Evolutionary conservation across 2,113 vertebrate species (phyloP), one percentile per base, ranked within the genome.

Genomic region (Saguinus midas): DNA sequence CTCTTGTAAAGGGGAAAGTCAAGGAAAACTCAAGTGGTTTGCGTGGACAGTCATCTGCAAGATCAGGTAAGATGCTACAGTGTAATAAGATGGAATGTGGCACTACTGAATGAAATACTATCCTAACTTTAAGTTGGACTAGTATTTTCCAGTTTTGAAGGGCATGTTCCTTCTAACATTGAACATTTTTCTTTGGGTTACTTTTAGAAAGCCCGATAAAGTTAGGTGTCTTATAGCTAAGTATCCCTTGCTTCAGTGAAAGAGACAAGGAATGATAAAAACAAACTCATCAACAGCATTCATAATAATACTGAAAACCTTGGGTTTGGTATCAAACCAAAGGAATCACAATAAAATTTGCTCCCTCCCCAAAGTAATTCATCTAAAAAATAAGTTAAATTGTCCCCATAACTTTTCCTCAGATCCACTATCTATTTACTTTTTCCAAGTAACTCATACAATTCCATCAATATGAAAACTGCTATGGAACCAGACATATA

Each of bases 271-370:
- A 18, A 13, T 17, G 57, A 43, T 73, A 11, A n/a, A 66, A 37
- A 61, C 3, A 84, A 76, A 57, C 43, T 78, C 52, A 83, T 43
- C 58, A 8, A 82, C 1, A 84, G 37, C 35, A 29, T 32, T 35
- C 12, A 27, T 48, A 21, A 17, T 23, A 43, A 84, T 0, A 95
- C 10, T 25, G 40, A 86, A 85, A 27, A 72, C 57, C 81, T 45
- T 70, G 85, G 68, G 58, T 55, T 72, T 78, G 52, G 37, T 8
- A 48, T 45, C 58, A 79, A 86, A 96, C 76, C 48, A 20, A 20
- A 96, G 27, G 35, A 64, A 81, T 78, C 58, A 82, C 78, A 93
- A 64, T 55, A 58, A 88, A 75, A 88, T 89, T 87, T 76, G 80
- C 40, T 76, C 57, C 37, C 50, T 89, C 78, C 86, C 55, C n/a